Evolutionary conservation across 2,797 vertebrate species (phyloP).

Genomic region (Eulemur mongoz): DNA sequence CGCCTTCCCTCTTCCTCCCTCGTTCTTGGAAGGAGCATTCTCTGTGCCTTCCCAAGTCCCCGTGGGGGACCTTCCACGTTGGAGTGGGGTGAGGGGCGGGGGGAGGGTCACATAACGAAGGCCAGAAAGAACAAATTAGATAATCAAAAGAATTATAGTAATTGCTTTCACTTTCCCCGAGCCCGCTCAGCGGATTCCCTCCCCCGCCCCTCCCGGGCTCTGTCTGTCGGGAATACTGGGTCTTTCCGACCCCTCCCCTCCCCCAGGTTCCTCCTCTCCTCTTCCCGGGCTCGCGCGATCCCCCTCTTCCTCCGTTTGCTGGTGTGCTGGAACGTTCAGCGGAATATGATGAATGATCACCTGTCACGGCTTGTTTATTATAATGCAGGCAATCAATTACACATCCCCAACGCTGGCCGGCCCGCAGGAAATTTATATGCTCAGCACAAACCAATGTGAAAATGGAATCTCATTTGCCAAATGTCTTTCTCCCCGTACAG

Average conservation of each 20-base stretch:
- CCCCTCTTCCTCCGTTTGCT: conserved; percentile 53
- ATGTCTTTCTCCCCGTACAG: conserved; percentile 82
- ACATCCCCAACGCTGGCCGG: conserved; percentile 88
- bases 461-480: conserved; percentile 87
- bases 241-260: conserved; percentile 46
- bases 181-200: not conserved
- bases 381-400: conserved; percentile 97
- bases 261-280: not conserved
- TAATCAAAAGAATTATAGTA: conserved; percentile 76
- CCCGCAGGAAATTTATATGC: conserved; percentile 91
- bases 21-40: conserved; percentile 5
- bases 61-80: not conserved
- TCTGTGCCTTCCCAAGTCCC: conserved; percentile 39
- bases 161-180: conserved; percentile 50
- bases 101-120: conserved; percentile 41
- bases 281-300: not conserved
- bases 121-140: conserved; percentile 76
- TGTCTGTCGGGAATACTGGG: conserved; percentile 13
- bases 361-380: conserved; percentile 96
- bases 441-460: conserved; percentile 85
- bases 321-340: conserved; percentile 83
- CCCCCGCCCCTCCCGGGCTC: not conserved
- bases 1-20: not conserved
- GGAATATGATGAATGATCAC: conserved; percentile 94
- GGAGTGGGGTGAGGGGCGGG: not conserved